Percentiles rank a stretch among this genome's conserved stretches.
Conservation (phyloP, 2,113 vertebrate genomes). For the Dipodomys stephensi region DNA sequence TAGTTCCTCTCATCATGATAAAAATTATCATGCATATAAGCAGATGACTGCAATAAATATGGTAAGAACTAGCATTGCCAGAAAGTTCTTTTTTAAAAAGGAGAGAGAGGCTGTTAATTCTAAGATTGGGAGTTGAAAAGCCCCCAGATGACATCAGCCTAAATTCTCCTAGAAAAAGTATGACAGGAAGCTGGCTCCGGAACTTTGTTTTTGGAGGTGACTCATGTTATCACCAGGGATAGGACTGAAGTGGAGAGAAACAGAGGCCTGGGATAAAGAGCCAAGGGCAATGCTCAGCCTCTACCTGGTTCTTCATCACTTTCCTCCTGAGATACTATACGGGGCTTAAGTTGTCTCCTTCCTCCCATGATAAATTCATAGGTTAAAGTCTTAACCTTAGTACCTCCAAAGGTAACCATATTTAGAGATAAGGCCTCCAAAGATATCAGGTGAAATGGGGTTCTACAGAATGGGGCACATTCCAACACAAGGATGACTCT, state of each 20-base stretch:
- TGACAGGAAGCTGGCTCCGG: slow-evolving; percentile 44
- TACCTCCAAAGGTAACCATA: neutral
- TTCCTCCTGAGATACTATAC: neutral
- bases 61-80: slow-evolving; percentile 67
- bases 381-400: neutral
- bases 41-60: slow-evolving; percentile 72
- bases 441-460: neutral
- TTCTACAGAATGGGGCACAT: neutral
- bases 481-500: neutral
- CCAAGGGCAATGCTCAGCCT: no score
- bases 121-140: slow-evolving; percentile 75
- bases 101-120: slow-evolving; percentile 67
- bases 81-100: slow-evolving; percentile 37
- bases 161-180: slow-evolving; percentile 71
- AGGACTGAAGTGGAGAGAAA: neutral
- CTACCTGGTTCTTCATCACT: neutral
- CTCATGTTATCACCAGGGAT: neutral
- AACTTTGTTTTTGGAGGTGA: slow-evolving; percentile 9
- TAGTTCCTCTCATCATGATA: slow-evolving; percentile 50
- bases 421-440: neutral
- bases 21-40: slow-evolving; percentile 69
- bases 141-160: slow-evolving; percentile 76
- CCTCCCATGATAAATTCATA: neutral
- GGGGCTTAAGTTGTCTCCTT: neutral
- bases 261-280: neutral